Percentiles rank a stretch among this genome's conserved stretches.
phyloP scores from a whole-genome alignment of 2,113 vertebrate genomes.

The Pogona vitticeps region DNA sequence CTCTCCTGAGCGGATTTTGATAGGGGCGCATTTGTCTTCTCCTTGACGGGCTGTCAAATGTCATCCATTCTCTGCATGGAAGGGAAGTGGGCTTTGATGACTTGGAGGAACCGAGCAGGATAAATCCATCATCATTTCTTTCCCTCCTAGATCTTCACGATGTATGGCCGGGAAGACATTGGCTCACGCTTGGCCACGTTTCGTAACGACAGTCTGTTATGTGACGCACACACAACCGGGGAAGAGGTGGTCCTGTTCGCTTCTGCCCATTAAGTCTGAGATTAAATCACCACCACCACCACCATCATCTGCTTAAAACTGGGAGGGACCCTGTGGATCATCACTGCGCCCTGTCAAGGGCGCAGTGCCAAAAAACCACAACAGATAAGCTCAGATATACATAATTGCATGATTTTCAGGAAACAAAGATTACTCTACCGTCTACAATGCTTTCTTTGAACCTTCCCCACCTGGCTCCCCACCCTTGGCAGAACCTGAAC shows the following conservation, averaged over 20 bases:
- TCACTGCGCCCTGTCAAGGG: not conserved
- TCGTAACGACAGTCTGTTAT: not conserved
- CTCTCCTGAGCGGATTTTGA: slow-evolving; percentile 16
- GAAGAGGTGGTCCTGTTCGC: not conserved
- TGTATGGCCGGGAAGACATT: not conserved
- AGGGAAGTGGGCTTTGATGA: slow-evolving; percentile 1
- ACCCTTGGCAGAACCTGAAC: not conserved
- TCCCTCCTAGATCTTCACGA: not conserved
- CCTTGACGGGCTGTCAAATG: slow-evolving; percentile 13
- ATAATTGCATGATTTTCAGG: not conserved
- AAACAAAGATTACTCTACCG: not conserved
- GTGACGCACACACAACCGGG: not conserved
- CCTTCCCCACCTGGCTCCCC: not conserved
- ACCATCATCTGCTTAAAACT: not conserved
- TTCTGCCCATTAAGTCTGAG: not conserved
- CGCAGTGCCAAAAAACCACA: no score
- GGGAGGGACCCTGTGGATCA: not conserved
- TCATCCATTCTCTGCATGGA: slow-evolving; percentile 15
- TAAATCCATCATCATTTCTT: slow-evolving; percentile 1
- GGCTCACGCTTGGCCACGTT: not conserved
- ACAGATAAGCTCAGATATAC: no score
- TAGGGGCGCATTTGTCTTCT: slow-evolving; percentile 35
- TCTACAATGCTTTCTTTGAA: not conserved
- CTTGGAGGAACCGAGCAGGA: not conserved
- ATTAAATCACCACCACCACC: not conserved